Base-by-base conservation (phyloP, 2,797 vertebrate species). In the Cossypha dichroa region DNA sequence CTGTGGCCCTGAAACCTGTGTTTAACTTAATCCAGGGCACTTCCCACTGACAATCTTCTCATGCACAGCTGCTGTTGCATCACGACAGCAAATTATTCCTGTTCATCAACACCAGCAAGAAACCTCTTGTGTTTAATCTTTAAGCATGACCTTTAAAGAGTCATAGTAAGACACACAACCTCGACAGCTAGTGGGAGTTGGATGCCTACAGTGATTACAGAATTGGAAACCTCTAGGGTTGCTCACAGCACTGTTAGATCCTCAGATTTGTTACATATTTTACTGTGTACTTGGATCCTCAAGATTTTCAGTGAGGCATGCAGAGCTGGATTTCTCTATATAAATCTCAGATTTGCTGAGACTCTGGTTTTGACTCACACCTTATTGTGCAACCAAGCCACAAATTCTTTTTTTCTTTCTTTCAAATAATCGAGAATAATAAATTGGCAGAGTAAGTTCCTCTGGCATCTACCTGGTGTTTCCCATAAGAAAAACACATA, bases 131-230 rank as follows among this genome's bases (percentile, higher is more conserved):
- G 52, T 75, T 92, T 67, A 79, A 58, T 85, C 80, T 83, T 91
- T 83, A 67, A 89, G 62, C 17, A 16, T 29, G 88, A 85, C 72
- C 85, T 94, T 93, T 90, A 88, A 74, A 58, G 56, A 75, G 72
- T 26, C 45, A 11, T 33, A 46, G 38, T 58, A 79, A 79, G 49
- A 66, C 49, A 78, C 10, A 34, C 23, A 74, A 68, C 52, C 54
- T 79, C 2, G 0, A 19, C 67, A 79, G 14, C 38, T 70, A 74
- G 34, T 40, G 40, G 48, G 25, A 69, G 28, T 1, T 92, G 68
- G 64, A 46, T 72, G 18, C 34, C 48, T 94, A 77, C 80, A 60
- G 34, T 38, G 56, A 67, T 62, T 70, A 55, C 11, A 54, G 36
- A 89, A 36, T 26, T 72, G 51, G 46, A 86, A 87, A 59, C 29